Conservation (phyloP, 1,140 invertebrate genomes). For the Nymphalis io region DNA sequence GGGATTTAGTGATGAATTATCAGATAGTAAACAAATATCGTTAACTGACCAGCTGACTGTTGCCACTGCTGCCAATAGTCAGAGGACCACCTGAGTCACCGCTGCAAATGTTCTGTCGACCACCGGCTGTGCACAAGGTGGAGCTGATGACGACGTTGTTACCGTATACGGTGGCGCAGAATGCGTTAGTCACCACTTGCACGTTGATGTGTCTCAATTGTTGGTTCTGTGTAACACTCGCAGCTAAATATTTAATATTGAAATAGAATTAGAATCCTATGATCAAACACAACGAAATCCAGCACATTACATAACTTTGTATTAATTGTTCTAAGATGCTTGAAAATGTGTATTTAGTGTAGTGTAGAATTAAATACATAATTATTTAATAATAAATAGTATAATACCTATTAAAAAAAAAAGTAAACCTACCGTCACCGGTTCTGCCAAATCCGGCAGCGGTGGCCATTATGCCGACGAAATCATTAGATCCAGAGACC, state of each 20-base stretch:
- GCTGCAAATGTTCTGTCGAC: constrained; percentile 12
- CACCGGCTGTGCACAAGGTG: constrained; percentile 17
- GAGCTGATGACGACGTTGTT: background rate
- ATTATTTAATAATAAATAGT: background rate
- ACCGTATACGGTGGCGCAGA: constrained; percentile 15
- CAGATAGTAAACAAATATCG: background rate
- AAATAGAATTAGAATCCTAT: background rate
- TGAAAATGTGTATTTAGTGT: too few relatives aligned
- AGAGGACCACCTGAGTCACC: constrained; percentile 27
- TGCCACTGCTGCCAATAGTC: constrained; percentile 1
- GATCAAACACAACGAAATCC: background rate
- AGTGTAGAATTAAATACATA: too few relatives aligned
- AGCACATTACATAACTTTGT: too few relatives aligned
- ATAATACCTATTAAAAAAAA: background rate
- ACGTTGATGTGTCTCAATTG: constrained; percentile 19
- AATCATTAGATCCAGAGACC: background rate
- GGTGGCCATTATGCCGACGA: background rate
- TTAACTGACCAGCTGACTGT: background rate
- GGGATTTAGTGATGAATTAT: background rate
- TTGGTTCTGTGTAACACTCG: constrained; percentile 1
- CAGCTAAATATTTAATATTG: background rate
- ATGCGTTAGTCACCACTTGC: constrained; percentile 24
- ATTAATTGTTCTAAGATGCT: too few relatives aligned
- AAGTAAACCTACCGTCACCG: constrained; percentile 5
- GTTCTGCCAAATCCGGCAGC: constrained; percentile 2